phyloP scores from a whole-genome alignment of 2,113 vertebrate species.

The Pteruthius melanotis region DNA sequence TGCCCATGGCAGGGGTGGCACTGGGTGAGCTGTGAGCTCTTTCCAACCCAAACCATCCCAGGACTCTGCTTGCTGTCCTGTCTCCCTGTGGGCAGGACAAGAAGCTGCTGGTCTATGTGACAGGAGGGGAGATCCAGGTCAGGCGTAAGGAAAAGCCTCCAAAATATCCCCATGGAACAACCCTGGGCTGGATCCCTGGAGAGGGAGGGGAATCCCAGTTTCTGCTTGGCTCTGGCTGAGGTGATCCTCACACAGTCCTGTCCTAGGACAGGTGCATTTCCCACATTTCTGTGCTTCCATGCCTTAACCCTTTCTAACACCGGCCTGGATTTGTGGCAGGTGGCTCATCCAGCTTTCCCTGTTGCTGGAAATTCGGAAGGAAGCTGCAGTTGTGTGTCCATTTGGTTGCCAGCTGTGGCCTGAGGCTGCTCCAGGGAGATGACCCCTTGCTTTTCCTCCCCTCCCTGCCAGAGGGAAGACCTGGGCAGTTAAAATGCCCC shows the following conservation, averaged over 20 bases:
- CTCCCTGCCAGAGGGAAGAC: not conserved
- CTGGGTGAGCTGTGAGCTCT: not conserved
- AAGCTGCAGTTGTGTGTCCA: not conserved
- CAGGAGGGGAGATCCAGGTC: not conserved
- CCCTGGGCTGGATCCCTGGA: not conserved
- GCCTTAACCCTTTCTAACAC: not conserved
- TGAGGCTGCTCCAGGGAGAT: not conserved
- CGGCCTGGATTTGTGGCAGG: not conserved
- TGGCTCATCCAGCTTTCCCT: not conserved
- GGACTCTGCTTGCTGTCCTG: not conserved
- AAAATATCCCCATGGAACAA: rapidly evolving
- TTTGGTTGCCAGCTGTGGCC: not conserved
- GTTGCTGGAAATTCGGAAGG: not conserved
- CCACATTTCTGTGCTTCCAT: not conserved
- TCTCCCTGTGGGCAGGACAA: rapidly evolving
- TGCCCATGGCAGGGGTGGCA: not conserved
- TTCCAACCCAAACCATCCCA: not conserved
- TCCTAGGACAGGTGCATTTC: not conserved
- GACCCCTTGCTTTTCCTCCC: too few species aligned
- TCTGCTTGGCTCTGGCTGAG: not conserved
- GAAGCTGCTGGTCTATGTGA: not conserved
- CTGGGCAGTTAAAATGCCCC: rapidly evolving
- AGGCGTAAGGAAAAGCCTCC: not conserved
- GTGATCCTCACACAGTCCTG: not conserved
- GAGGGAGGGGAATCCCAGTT: not conserved